Conservation (phyloP, 2,888 invertebrate genomes). For the Ommatoiulus sabulosus region DNA sequence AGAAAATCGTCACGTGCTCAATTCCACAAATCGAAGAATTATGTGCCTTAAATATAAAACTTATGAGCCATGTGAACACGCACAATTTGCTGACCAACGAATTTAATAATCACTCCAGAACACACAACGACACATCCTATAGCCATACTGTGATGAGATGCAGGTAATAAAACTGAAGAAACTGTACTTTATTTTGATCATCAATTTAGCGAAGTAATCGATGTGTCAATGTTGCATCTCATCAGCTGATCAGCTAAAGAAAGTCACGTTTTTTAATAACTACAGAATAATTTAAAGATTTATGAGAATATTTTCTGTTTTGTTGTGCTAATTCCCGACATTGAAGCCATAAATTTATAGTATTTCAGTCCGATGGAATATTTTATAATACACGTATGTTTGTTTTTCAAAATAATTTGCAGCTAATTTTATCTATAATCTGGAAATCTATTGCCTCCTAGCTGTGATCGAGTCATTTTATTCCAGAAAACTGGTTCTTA, state of each 20-base stretch:
- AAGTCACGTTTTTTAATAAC: no score
- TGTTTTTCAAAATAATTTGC: no score
- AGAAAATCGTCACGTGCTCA: not conserved
- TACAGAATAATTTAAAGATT: no score
- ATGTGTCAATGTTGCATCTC: no score
- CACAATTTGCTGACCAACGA: not conserved
- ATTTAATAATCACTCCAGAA: not conserved
- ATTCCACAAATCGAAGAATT: not conserved
- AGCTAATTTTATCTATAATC: not conserved
- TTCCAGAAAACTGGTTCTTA: not conserved
- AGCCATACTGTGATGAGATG: not conserved
- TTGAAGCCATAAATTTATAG: no score
- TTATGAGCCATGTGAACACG: not conserved
- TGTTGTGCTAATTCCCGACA: no score
- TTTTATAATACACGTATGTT: not conserved
- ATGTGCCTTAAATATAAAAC: not conserved
- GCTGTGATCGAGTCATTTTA: not conserved
- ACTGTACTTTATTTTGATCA: no score
- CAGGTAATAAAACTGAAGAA: not conserved
- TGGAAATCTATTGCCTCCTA: not conserved
- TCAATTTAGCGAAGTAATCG: no score
- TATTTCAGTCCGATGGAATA: not conserved
- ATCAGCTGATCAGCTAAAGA: no score
- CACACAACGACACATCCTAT: not conserved
- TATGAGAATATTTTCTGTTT: no score